phyloP scores from a whole-genome alignment of 2,888 invertebrate species.

The Cataglyphis altisquamis region DNA sequence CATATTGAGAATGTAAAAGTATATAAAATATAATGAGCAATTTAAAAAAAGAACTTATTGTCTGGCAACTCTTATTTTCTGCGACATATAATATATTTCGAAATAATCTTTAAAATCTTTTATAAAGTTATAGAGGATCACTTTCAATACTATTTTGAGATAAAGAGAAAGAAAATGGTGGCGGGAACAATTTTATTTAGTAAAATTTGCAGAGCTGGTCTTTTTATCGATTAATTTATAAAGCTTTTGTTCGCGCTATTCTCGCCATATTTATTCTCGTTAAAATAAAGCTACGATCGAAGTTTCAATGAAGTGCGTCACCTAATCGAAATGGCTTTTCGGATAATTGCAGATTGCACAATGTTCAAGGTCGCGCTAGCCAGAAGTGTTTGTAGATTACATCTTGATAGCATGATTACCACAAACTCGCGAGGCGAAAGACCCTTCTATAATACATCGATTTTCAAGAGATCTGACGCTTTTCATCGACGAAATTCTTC shows the following conservation, averaged over 20 bases:
- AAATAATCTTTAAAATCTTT: neutral
- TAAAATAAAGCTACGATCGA: neutral
- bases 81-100: neutral
- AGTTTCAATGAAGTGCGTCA: neutral
- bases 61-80: neutral
- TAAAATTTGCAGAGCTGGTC: neutral
- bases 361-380: conserved; percentile 62
- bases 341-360: conserved; percentile 42
- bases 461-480: conserved; percentile 58
- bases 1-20: neutral
- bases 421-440: conserved; percentile 68
- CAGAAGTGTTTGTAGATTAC: conserved; percentile 57
- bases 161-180: neutral
- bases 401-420: conserved; percentile 66
- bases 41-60: too few species aligned
- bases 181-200: neutral
- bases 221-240: neutral
- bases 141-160: too few species aligned
- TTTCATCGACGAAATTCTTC: conserved; percentile 35
- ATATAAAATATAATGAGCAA: neutral
- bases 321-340: conserved; percentile 10
- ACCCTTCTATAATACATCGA: conserved; percentile 63
- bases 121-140: neutral
- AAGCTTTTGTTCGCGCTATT: neutral
- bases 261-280: neutral